phyloP scores from a whole-genome alignment of 1,140 invertebrate species.

The Calephelis virginiensis region DNA sequence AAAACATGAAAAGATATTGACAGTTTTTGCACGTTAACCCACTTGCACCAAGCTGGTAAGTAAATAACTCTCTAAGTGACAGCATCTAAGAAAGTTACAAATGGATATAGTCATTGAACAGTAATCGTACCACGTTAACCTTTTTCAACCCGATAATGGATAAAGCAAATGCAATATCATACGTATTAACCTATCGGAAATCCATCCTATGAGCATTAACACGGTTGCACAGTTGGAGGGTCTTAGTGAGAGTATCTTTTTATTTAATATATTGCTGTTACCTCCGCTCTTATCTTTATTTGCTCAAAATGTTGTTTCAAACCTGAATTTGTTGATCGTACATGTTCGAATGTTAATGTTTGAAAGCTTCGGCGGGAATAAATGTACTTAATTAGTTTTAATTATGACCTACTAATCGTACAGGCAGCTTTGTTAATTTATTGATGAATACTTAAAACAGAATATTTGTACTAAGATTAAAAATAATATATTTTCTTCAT shows the following conservation, averaged over 20 bases:
- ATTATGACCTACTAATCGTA: too few species aligned
- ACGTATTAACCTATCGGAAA: conserved; percentile 13
- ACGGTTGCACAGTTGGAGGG: background rate
- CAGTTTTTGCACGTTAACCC: background rate
- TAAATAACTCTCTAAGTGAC: conserved; percentile 3
- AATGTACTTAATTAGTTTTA: too few species aligned
- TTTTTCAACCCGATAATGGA: conserved; percentile 15
- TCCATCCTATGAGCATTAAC: conserved; percentile 5
- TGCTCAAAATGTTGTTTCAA: too few species aligned
- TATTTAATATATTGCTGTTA: background rate
- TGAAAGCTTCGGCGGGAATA: too few species aligned
- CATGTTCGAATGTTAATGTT: too few species aligned
- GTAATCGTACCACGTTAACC: conserved; percentile 12
- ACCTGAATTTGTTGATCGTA: too few species aligned
- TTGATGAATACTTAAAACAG: too few species aligned
- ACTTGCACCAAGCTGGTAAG: background rate
- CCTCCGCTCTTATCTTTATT: background rate
- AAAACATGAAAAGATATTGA: background rate
- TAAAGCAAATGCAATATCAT: conserved; percentile 15
- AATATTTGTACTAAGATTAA: too few species aligned
- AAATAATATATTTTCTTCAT: too few species aligned
- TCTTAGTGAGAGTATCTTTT: background rate
- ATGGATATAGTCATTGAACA: conserved; percentile 8
- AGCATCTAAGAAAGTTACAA: conserved; percentile 6
- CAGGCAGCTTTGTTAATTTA: too few species aligned